Percentiles rank a stretch among this genome's conserved stretches.
Conservation (phyloP, 2,113 vertebrate genomes). For the Neomonachus schauinslandi region DNA sequence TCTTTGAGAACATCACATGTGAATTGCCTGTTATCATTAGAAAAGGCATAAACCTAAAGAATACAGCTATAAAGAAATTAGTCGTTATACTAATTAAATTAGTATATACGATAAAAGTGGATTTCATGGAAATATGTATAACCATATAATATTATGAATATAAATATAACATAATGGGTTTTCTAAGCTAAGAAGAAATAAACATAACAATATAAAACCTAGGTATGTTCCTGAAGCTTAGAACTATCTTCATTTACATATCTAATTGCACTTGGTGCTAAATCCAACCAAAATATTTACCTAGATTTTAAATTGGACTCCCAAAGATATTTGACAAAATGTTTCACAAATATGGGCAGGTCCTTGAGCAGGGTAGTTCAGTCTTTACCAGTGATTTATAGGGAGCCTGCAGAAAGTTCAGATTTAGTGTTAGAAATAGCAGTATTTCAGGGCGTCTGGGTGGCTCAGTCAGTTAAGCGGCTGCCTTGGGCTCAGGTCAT, state of each 20-base stretch:
- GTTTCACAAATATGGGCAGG: slow-evolving; percentile 19
- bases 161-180: slow-evolving; percentile 49
- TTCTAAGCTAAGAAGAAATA: slow-evolving; percentile 46
- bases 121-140: not conserved
- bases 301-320: slow-evolving; percentile 50
- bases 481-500: no score
- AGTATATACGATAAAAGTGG: not conserved
- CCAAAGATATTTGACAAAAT: slow-evolving; percentile 58
- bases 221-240: slow-evolving; percentile 38
- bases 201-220: slow-evolving; percentile 28
- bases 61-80: slow-evolving; percentile 53
- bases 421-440: slow-evolving; percentile 46
- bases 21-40: slow-evolving; percentile 49
- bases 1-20: slow-evolving; percentile 51
- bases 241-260: slow-evolving; percentile 64
- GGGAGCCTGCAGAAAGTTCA: not conserved
- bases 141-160: slow-evolving; percentile 21
- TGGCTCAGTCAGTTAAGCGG: no score
- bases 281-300: slow-evolving; percentile 61
- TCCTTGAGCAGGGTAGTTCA: slow-evolving; percentile 26
- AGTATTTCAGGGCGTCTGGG: slow-evolving; percentile 30
- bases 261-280: slow-evolving; percentile 54
- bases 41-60: not conserved
- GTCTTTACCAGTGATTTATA: not conserved
- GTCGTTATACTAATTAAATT: slow-evolving; percentile 62